phyloP scores from a whole-genome alignment of 2,113 vertebrate genomes.

The Connochaetes taurinus region DNA sequence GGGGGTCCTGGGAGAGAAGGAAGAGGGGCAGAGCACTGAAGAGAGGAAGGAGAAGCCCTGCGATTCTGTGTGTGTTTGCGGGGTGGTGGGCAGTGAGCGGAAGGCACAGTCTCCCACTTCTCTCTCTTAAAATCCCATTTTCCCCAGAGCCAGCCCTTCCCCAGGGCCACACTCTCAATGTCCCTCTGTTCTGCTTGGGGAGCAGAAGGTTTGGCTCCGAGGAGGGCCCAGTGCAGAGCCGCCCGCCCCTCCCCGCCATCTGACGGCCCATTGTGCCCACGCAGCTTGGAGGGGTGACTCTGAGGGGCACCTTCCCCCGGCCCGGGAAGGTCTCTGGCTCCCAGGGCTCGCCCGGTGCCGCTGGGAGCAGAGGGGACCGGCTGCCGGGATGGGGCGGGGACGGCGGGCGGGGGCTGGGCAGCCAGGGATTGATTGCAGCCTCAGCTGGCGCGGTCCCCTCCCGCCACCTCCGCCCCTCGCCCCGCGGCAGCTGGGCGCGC shows the following conservation, averaged over 20 bases:
- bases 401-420: background rate
- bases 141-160: background rate
- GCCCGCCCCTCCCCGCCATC: constrained; percentile 10
- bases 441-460: background rate
- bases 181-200: background rate
- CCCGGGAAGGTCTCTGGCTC: background rate
- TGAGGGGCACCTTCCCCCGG: background rate
- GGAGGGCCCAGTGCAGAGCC: background rate
- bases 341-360: background rate
- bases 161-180: background rate
- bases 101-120: background rate
- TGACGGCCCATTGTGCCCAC: background rate
- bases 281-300: background rate
- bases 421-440: background rate
- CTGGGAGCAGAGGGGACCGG: background rate
- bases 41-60: background rate
- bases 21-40: background rate
- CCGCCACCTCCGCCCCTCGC: too few species aligned
- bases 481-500: background rate
- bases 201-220: background rate
- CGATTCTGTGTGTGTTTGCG: rapidly evolving
- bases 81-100: background rate
- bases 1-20: background rate
- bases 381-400: too few species aligned
- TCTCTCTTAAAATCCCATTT: background rate